Evolutionary conservation across 2,888 invertebrate species (phyloP).

Genomic region (Epinotia demarniana): DNA sequence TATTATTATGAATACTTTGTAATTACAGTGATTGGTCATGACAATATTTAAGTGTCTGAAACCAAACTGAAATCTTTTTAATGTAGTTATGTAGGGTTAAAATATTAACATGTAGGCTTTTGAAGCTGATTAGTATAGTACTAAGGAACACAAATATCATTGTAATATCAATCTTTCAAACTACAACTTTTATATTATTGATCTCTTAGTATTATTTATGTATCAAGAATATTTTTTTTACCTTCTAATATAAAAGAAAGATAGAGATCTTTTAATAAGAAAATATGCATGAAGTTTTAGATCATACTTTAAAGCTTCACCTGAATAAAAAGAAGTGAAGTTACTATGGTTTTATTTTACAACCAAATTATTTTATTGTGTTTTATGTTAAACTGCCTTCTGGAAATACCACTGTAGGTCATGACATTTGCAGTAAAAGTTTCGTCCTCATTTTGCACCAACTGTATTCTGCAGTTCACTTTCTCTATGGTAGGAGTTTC

Average conservation of each 20-base stretch:
- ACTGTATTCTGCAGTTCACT: constrained; percentile 71
- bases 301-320: background rate
- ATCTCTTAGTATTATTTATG: constrained; percentile 34
- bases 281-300: constrained; percentile 16
- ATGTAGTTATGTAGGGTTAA: constrained; percentile 6
- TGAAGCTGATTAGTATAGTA: constrained; percentile 1
- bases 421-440: constrained; percentile 54
- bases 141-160: constrained; percentile 12
- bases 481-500: constrained; percentile 58
- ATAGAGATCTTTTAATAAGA: constrained; percentile 6
- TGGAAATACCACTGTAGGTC: constrained; percentile 51
- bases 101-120: constrained; percentile 4
- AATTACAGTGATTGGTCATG: background rate
- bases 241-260: background rate
- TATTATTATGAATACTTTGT: background rate
- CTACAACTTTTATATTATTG: constrained; percentile 24
- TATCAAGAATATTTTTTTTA: constrained; percentile 1
- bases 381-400: constrained; percentile 53
- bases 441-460: constrained; percentile 51
- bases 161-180: constrained; percentile 17
- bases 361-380: constrained; percentile 47
- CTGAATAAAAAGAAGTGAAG: constrained; percentile 15
- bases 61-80: background rate
- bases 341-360: constrained; percentile 2
- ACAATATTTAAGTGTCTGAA: background rate